Conservation (phyloP, 2,888 invertebrate genomes). For the Drosophila leonis region DNA sequence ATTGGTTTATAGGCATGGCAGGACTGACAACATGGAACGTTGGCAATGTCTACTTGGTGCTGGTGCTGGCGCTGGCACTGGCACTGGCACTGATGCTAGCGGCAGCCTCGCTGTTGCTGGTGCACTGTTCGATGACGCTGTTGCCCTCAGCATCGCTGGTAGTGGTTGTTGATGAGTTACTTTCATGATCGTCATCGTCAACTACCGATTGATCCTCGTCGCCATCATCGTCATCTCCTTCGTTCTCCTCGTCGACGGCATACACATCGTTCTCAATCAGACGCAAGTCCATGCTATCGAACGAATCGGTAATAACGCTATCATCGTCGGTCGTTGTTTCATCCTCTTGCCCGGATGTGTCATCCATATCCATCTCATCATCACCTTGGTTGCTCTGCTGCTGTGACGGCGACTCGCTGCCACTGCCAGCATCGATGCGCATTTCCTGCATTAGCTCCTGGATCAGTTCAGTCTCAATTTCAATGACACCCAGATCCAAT, state of each 20-base stretch:
- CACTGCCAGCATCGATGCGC: slow-evolving; percentile 62
- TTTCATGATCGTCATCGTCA: slow-evolving; percentile 57
- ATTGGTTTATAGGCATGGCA: slow-evolving; percentile 52
- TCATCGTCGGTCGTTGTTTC: slow-evolving; percentile 73
- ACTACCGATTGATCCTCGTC: slow-evolving; percentile 62
- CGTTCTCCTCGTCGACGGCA: slow-evolving; percentile 60
- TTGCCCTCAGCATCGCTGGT: slow-evolving; percentile 79
- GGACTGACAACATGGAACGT: slow-evolving; percentile 44
- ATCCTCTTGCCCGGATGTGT: slow-evolving; percentile 67
- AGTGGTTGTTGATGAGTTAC: slow-evolving; percentile 70
- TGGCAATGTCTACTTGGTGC: slow-evolving; percentile 48
- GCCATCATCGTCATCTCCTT: slow-evolving; percentile 59
- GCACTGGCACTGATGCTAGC: slow-evolving; percentile 48
- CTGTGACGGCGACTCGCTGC: slow-evolving; percentile 52
- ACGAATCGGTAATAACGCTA: slow-evolving; percentile 70
- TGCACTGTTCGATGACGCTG: slow-evolving; percentile 81
- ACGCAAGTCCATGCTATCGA: slow-evolving; percentile 71
- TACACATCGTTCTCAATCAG: slow-evolving; percentile 68
- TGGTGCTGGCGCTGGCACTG: slow-evolving; percentile 45
- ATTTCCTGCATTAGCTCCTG: slow-evolving; percentile 83
- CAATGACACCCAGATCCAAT: slow-evolving; percentile 77
- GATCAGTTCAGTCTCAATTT: slow-evolving; percentile 83
- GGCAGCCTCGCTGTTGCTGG: slow-evolving; percentile 69
- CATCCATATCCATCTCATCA: slow-evolving; percentile 60
- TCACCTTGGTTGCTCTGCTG: slow-evolving; percentile 60